Conservation (phyloP, 2,113 vertebrate genomes). For the Gobius niger region DNA sequence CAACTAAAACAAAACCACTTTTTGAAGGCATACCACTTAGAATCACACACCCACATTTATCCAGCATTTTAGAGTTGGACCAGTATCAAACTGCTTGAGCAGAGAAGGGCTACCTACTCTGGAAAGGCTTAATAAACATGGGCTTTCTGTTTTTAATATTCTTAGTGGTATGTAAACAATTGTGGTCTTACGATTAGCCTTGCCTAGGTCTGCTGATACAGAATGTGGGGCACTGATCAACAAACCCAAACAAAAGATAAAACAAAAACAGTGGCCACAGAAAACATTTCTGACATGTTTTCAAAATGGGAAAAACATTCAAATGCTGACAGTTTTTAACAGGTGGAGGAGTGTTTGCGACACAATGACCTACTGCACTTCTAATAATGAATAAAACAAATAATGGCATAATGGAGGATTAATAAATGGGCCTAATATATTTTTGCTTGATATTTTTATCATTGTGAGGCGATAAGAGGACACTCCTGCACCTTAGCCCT, state of each 20-base stretch:
- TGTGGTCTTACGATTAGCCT: constrained; percentile 57
- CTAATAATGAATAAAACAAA: constrained; percentile 2
- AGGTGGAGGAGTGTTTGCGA: constrained; percentile 51
- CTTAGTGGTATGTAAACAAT: constrained; percentile 54
- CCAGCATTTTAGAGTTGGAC: constrained; percentile 19
- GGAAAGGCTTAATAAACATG: constrained; percentile 52
- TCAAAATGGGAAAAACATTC: constrained; percentile 53
- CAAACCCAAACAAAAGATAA: constrained; percentile 65
- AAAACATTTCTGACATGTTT: constrained; percentile 68
- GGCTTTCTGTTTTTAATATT: constrained; percentile 20
- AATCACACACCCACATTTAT: constrained; percentile 53
- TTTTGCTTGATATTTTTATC: constrained; percentile 45
- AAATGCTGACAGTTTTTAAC: constrained; percentile 42
- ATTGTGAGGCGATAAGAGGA: constrained; percentile 52
- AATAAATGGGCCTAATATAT: constrained; percentile 9
- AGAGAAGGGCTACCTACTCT: constrained; percentile 17
- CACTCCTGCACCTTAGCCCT: constrained; percentile 52
- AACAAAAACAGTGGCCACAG: constrained; percentile 43
- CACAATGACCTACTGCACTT: constrained; percentile 50
- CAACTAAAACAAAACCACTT: constrained; percentile 38
- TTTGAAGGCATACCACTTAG: constrained; percentile 62
- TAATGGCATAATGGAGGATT: constrained; percentile 17
- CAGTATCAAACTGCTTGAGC: constrained; percentile 1
- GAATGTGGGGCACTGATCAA: constrained; percentile 55
- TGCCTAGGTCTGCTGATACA: constrained; percentile 66